Evolutionary conservation across 2,888 invertebrate genomes (phyloP), one percentile per base, ranked within the genome.

Genomic region (Drosophila greeni): DNA sequence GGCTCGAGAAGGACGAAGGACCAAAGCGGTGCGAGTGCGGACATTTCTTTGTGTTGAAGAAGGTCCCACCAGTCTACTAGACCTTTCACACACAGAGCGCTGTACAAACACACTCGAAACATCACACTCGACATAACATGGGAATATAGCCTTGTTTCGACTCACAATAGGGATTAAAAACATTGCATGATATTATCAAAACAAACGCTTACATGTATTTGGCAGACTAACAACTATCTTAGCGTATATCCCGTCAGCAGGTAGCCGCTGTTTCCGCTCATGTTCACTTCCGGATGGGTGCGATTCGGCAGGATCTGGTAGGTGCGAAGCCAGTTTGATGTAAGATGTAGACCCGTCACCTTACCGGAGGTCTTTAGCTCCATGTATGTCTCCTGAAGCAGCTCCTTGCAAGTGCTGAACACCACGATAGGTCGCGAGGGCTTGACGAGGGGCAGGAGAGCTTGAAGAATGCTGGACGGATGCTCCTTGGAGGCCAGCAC

Each of bases 21-120:
- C 94, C 96, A 51, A 95, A 95, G 86, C 93, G 98, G 76, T 99
- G 98, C 87, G 95, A 95, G 86, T 99, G 99, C 88, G 99, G 99
- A 45, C 93, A 97, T 88, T 98, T 96, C 95, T 98, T 96, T 91
- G 95, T 96, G 90, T 91, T 98, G 72, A 92, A 94, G 57, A 93
- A 94, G 87, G 94, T 93, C 88, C 90, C 91, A 52, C 92, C 92
- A 66, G 80, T 93, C 82, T 94, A 93, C 82, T 94, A 93, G 43
- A 14, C 8, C 8, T 2, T 26, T 6, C 3, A 9, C 29, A 9
- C 37, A 26, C 31, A 39, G 59, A 60, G 58, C 45, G 51, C 40
- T 34, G 14, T 23, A 60, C 45, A 49, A 14, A 16, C 3, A 57
- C 24, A 33, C 12, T 31, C 11, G 20, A 12, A 2, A 37, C 37